A percentile compares a stretch with the other conserved stretches of the same genome.
phyloP scores from a whole-genome alignment of 2,113 vertebrate genomes.

The Eonycteris spelaea region DNA sequence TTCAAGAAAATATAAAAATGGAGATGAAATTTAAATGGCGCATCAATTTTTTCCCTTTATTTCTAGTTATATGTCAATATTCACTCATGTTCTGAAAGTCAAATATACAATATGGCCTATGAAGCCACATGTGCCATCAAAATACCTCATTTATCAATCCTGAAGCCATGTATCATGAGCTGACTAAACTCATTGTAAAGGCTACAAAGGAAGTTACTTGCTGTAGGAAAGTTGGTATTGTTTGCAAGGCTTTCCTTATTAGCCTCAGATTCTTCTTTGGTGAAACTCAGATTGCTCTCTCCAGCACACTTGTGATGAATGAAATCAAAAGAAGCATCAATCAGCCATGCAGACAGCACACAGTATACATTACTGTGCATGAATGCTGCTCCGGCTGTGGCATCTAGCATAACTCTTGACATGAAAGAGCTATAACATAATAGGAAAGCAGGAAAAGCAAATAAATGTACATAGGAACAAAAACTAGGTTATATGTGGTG shows the following conservation, averaged over 20 bases:
- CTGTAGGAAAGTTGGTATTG: neutral
- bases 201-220: neutral
- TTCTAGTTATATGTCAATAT: neutral
- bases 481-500: no score
- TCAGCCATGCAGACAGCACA: neutral
- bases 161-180: neutral
- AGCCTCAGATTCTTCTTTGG: neutral
- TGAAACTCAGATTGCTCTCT: neutral
- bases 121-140: neutral
- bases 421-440: neutral
- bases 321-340: neutral
- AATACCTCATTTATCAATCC: neutral
- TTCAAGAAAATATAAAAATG: neutral
- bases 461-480: no score
- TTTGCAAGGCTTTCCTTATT: neutral
- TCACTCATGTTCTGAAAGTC: neutral
- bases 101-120: neutral
- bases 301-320: neutral
- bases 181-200: neutral
- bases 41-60: neutral
- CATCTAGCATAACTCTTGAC: neutral
- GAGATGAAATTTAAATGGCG: neutral
- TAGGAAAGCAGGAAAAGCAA: neutral
- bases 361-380: accelerated
- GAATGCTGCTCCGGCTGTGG: neutral